These are phyloP conservation scores for Parasteatoda lunata DNA, from an alignment of 2,888 invertebrate genomes.

Conservation along the genomic window DNA sequence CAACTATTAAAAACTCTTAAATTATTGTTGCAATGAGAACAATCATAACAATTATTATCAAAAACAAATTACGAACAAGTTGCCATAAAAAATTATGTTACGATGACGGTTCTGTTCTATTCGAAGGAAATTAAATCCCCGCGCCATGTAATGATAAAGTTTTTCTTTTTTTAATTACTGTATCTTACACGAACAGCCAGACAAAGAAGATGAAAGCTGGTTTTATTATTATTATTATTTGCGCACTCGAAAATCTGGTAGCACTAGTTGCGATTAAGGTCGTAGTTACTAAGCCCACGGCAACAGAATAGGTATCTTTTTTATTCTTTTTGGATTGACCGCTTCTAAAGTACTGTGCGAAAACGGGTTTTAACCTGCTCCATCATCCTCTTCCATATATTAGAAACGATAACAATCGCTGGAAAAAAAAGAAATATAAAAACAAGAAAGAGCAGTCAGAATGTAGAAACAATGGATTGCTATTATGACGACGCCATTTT, in stretches of 20 bases:
- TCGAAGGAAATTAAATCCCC: background rate
- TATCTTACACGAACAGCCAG: background rate
- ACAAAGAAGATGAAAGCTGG: background rate
- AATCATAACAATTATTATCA: background rate
- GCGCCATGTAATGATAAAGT: background rate
- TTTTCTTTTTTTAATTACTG: background rate
- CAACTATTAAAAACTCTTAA: too few species aligned
- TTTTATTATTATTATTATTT: background rate
- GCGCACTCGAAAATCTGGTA: background rate
- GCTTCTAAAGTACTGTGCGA: conserved; percentile 7
- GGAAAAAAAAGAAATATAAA: background rate
- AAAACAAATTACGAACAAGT: background rate
- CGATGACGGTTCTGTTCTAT: background rate
- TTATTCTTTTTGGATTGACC: conserved; percentile 9
- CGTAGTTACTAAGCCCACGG: conserved; percentile 16
- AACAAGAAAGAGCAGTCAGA: conserved; percentile 29
- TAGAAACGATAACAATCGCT: conserved; percentile 19
- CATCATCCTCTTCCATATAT: conserved; percentile 10
- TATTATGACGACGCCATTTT: conserved; percentile 35
- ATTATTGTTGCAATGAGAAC: background rate
- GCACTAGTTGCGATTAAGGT: conserved; percentile 31
- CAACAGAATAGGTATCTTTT: background rate
- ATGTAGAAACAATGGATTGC: conserved; percentile 41
- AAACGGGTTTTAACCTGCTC: conserved; percentile 38
- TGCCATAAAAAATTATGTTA: background rate